phyloP scores from a whole-genome alignment of 2,113 vertebrate genomes.

The Nycticebus coucang region DNA sequence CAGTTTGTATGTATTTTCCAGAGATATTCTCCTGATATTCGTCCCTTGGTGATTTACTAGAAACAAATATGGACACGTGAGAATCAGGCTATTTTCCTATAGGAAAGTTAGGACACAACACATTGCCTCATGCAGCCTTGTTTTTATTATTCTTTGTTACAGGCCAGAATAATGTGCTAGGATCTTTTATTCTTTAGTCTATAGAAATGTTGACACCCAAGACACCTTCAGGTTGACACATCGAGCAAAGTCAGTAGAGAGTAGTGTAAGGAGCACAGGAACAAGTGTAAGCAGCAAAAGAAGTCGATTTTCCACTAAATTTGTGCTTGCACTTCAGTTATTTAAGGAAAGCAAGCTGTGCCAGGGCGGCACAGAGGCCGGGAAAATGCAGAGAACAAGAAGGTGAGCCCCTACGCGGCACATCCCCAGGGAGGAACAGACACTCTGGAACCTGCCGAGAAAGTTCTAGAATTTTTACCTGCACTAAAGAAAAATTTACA shows the following conservation, averaged over 20 bases:
- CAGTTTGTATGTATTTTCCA: slow-evolving; percentile 88
- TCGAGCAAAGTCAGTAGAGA: background rate
- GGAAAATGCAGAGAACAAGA: background rate
- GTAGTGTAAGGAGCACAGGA: background rate
- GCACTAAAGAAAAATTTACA: background rate
- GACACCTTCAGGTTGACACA: background rate
- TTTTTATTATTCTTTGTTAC: background rate
- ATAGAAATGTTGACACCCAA: background rate
- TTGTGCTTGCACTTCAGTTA: background rate
- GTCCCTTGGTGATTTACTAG: slow-evolving; percentile 80
- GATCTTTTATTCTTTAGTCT: background rate
- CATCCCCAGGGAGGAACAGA: background rate
- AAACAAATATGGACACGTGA: slow-evolving; percentile 53
- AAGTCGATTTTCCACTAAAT: background rate
- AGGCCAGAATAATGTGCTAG: background rate
- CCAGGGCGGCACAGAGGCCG: background rate
- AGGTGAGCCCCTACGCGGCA: background rate
- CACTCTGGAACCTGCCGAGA: background rate
- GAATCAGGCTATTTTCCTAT: background rate
- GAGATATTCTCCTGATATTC: slow-evolving; percentile 79
- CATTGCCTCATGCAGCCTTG: background rate
- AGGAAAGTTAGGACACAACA: background rate
- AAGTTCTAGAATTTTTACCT: background rate
- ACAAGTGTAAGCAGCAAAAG: background rate
- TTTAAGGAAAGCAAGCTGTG: background rate